phyloP scores from a whole-genome alignment of 2,113 vertebrate species.

The Istiophorus platypterus region DNA sequence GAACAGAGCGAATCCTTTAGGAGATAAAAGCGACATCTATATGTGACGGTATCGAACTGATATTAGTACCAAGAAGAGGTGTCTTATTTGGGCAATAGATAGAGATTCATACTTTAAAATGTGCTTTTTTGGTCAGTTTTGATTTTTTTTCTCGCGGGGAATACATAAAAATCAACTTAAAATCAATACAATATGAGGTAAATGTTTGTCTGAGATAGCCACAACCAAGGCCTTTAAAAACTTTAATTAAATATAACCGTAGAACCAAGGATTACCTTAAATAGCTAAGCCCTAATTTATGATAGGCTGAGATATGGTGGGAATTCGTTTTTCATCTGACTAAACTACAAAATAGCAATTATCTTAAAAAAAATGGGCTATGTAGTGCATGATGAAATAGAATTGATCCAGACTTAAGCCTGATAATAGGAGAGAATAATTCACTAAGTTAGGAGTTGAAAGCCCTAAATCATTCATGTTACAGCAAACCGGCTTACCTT shows the following conservation, averaged over 20 bases:
- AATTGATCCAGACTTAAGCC: no score
- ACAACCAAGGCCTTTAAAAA: not conserved
- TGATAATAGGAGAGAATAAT: not conserved
- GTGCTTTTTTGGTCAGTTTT: not conserved
- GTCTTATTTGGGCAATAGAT: not conserved
- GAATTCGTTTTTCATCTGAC: no score
- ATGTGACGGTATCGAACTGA: not conserved
- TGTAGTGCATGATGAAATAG: no score
- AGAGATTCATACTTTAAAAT: not conserved
- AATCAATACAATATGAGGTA: not conserved
- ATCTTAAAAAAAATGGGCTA: no score
- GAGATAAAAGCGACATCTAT: no score
- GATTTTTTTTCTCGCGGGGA: not conserved
- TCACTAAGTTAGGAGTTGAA: not conserved
- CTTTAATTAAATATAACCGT: not conserved
- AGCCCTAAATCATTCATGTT: not conserved
- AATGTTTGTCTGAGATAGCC: not conserved
- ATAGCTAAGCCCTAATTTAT: no score
- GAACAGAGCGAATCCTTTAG: not conserved
- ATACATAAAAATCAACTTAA: not conserved
- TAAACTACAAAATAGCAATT: no score
- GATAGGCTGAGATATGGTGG: no score
- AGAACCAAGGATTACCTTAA: no score
- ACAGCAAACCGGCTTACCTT: not conserved
- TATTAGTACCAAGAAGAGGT: not conserved